phyloP scores from a whole-genome alignment of 2,113 vertebrate genomes.

The Morone saxatilis region DNA sequence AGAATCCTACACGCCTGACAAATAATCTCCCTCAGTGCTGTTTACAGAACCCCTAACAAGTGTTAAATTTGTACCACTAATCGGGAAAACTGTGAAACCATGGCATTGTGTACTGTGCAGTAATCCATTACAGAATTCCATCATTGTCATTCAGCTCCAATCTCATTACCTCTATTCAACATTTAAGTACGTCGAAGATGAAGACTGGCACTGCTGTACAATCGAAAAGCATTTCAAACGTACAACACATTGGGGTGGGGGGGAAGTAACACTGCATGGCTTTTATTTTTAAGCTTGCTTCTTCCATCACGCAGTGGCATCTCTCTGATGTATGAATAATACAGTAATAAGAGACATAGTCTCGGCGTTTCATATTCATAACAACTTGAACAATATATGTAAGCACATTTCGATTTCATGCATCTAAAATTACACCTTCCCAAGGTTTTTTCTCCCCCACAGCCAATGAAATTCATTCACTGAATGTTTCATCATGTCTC shows the following conservation, averaged over 20 bases:
- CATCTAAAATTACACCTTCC: slow-evolving; percentile 74
- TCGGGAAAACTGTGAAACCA: slow-evolving; percentile 74
- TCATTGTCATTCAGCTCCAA: slow-evolving; percentile 75
- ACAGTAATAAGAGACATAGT: slow-evolving; percentile 65
- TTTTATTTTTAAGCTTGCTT: slow-evolving; percentile 67
- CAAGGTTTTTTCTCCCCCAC: slow-evolving; percentile 18
- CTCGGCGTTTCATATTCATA: slow-evolving; percentile 75
- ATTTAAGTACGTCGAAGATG: slow-evolving; percentile 57
- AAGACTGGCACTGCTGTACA: slow-evolving; percentile 58
- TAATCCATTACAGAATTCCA: slow-evolving; percentile 77
- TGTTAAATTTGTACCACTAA: slow-evolving; percentile 81
- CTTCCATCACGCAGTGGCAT: slow-evolving; percentile 55
- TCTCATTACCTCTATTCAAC: slow-evolving; percentile 81
- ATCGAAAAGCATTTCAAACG: slow-evolving; percentile 58
- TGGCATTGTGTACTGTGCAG: slow-evolving; percentile 62
- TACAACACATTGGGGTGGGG: background rate
- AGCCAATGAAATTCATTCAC: slow-evolving; percentile 63
- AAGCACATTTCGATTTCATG: slow-evolving; percentile 75
- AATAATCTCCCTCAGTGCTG: slow-evolving; percentile 64
- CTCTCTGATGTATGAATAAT: slow-evolving; percentile 76
- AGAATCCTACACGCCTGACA: slow-evolving; percentile 59
- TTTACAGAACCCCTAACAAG: slow-evolving; percentile 78
- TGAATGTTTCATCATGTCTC: slow-evolving; percentile 72
- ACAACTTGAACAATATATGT: slow-evolving; percentile 68
- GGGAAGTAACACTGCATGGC: slow-evolving; percentile 30